phyloP scores from a whole-genome alignment of 2,113 vertebrate genomes.

The Ammodytes dubius region DNA sequence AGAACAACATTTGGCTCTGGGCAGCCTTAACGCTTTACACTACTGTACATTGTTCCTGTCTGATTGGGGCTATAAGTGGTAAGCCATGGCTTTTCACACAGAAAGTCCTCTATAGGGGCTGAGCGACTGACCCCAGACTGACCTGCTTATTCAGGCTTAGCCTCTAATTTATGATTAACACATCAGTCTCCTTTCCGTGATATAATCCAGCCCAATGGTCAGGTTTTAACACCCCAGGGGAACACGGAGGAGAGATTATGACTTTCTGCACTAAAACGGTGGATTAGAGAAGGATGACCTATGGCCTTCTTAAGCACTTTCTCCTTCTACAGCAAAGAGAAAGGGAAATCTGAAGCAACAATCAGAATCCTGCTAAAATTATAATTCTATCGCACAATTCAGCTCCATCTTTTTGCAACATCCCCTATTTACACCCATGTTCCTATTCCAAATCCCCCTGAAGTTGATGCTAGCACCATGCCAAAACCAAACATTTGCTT shows the following conservation, averaged over 20 bases:
- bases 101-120: constrained; percentile 44
- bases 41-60: constrained; percentile 68
- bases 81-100: constrained; percentile 73
- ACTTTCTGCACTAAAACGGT: constrained; percentile 50
- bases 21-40: constrained; percentile 54
- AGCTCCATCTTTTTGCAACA: constrained; percentile 22
- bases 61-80: constrained; percentile 58
- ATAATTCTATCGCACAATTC: constrained; percentile 20
- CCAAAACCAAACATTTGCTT: constrained; percentile 64
- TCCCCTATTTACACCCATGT: constrained; percentile 40
- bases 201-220: constrained; percentile 72
- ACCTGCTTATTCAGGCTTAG: constrained; percentile 70
- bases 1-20: constrained; percentile 34
- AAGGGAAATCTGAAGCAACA: constrained; percentile 34
- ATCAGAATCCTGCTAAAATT: background rate
- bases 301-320: constrained; percentile 60
- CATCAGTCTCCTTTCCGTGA: constrained; percentile 69
- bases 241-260: constrained; percentile 72
- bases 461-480: constrained; percentile 51
- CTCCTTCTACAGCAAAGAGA: constrained; percentile 31
- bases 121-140: constrained; percentile 70
- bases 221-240: constrained; percentile 72
- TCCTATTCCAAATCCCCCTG: constrained; percentile 28
- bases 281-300: constrained; percentile 69
- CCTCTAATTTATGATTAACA: constrained; percentile 80